phyloP scores from a whole-genome alignment of 2,888 invertebrate genomes.

The Chouioia cunea region DNA sequence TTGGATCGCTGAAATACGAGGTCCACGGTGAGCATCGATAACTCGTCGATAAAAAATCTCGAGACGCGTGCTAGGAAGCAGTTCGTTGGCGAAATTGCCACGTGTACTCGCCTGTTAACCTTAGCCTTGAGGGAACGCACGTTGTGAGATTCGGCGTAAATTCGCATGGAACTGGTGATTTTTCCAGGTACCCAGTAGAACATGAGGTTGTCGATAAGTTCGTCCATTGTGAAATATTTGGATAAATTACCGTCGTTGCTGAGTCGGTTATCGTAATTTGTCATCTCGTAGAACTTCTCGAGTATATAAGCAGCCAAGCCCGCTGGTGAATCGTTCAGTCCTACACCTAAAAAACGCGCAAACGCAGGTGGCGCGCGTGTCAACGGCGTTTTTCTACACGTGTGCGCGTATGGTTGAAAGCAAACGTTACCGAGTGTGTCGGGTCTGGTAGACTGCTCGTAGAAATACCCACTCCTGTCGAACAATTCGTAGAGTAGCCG shows the following conservation, averaged over 20 bases:
- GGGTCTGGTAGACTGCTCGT: constrained; percentile 81
- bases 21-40: too few relatives aligned
- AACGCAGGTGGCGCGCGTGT: background rate
- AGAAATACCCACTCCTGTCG: too few relatives aligned
- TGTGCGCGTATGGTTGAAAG: background rate
- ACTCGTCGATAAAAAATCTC: too few relatives aligned
- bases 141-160: constrained; percentile 76
- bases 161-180: constrained; percentile 70
- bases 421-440: constrained; percentile 77
- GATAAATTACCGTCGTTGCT: constrained; percentile 78
- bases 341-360: constrained; percentile 72
- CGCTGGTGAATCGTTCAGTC: constrained; percentile 81
- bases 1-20: constrained; percentile 34
- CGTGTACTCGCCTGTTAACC: too few relatives aligned
- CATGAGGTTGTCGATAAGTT: constrained; percentile 71
- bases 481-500: too few relatives aligned
- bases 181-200: constrained; percentile 71
- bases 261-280: constrained; percentile 68
- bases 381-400: background rate
- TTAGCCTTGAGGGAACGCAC: too few relatives aligned
- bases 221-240: constrained; percentile 69
- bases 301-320: too few relatives aligned
- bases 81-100: too few relatives aligned
- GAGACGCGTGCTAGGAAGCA: too few relatives aligned
- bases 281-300: constrained; percentile 87